Base-by-base conservation (phyloP, 2,113 vertebrate genomes). In the Neolamprologus tretocephalus region DNA sequence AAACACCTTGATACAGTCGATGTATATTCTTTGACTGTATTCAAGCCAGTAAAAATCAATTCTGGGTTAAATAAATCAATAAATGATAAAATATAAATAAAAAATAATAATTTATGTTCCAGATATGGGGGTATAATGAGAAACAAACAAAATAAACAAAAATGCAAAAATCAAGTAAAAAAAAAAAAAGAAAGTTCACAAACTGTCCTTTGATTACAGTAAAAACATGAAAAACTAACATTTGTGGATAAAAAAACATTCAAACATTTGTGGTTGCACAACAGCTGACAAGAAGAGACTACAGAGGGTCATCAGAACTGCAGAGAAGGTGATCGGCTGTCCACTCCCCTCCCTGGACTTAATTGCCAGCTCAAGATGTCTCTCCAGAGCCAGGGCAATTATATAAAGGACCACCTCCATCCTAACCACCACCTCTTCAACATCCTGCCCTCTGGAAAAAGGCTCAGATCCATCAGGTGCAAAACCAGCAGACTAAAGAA, bases 401-500 rank as follows among this genome's bases (percentile, higher is more conserved):
- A 45, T 45, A 14, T n/a, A n/a, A 45, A 45, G 42, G 42, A 45
- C 42, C 42, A 45, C 42, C 42, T 45, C 42, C 12, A 45, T 42
- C 40, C 42, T 45, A 13, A 42, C 12, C 12, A 42, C 3, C 40
- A 42, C 40, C 1, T 40, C 37, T 40, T 40, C 37, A 40, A 12
- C 37, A 40, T 40, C 37, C 10, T 40, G 37, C 37, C 5, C 40
- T 3, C 5, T 42, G 40, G 40, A 42, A 42, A 42, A 42, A 42
- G 12, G 40, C 3, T 42, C 42, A 45, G 0, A 45, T 45, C 42
- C 42, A 45, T 45, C 42, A 45, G 13, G 42, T 45, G 6, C 42
- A 45, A 45, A 45, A 45, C 13, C 42, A 45, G 7, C 42, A 45
- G 13, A 14, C 42, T 45, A 45, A 14, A 14, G 0, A 45, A 14